Evolutionary conservation across 2,888 invertebrate species (phyloP), one percentile per base, ranked within the genome.

Genomic region (Pachydiplax longipennis): DNA sequence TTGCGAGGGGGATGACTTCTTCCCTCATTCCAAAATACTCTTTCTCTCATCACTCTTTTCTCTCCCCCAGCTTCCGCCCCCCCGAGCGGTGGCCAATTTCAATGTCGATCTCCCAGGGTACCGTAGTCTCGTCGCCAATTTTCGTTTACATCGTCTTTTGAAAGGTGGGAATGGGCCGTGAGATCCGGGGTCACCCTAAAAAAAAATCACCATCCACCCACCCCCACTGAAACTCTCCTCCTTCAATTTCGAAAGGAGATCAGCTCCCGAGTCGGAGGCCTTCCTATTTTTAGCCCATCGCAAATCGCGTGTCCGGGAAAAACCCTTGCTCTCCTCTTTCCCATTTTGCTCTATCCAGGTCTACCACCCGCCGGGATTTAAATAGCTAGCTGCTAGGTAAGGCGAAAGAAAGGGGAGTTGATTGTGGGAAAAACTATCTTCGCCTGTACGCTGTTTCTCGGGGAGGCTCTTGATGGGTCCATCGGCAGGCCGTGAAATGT

Each of bases 61-160:
- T 44, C 4, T 48, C 48, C 22, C 44, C 10, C 81, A 4, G 5
- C 81, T 4, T 44, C 83, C 58, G 31, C 58, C 18, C 8, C 15
- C 18, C n/a, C 58, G 22, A 22, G 35, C 58, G 83, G 37, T 65
- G 87, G 87, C 58, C 61, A 87, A 87, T 87, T 61, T 87, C 87
- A 35, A 22, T 35, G 61, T 8, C 65, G 13, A 65, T 87, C 87
- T 82, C 13, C 48, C n/a, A 31, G 18, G n/a, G 61, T 25, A 22
- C 65, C 61, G 58, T 25, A n/a, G 18, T n/a, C 61, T 40, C 37
- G 58, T 25, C 58, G 18, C 40, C 61, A 5, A 87, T 87, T 61
- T 65, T 87, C 58, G 40, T 65, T 40, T 22, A 35, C 87, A 65
- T 53, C 61, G 61, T 61, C 61, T 87, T 65, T 87, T 81, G 15